Conservation (phyloP, 2,797 vertebrate genomes). For the Limnodromus scolopaceus region DNA sequence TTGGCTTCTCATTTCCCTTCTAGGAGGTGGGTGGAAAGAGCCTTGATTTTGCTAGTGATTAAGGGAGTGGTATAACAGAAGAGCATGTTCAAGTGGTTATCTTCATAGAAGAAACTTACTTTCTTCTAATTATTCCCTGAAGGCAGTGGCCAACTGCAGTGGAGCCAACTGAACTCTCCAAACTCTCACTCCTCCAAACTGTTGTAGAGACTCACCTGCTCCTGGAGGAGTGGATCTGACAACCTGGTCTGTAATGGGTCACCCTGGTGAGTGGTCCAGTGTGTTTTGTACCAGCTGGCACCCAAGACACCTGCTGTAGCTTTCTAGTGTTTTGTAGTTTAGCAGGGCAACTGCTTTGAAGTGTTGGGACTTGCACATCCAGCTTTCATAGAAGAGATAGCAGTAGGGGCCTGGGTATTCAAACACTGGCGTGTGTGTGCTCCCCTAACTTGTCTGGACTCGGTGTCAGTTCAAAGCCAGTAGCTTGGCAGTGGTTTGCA, state of each 20-base stretch:
- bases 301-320: background rate
- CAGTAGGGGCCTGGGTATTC: background rate
- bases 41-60: background rate
- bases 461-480: accelerated
- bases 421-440: accelerated
- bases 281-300: background rate
- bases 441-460: background rate
- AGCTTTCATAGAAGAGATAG: background rate
- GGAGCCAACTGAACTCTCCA: background rate
- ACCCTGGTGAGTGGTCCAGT: accelerated
- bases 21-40: background rate
- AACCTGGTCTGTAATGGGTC: background rate
- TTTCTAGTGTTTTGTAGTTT: background rate
- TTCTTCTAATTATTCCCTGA: background rate
- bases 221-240: background rate
- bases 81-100: background rate
- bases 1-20: background rate
- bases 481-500: background rate
- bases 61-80: conserved; percentile 14
- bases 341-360: background rate
- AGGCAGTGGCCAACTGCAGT: background rate
- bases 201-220: accelerated
- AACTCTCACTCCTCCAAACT: background rate
- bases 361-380: background rate
- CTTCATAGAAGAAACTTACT: background rate